phyloP scores from a whole-genome alignment of 23 tunicate species.

The Aplidium turbinatum region DNA sequence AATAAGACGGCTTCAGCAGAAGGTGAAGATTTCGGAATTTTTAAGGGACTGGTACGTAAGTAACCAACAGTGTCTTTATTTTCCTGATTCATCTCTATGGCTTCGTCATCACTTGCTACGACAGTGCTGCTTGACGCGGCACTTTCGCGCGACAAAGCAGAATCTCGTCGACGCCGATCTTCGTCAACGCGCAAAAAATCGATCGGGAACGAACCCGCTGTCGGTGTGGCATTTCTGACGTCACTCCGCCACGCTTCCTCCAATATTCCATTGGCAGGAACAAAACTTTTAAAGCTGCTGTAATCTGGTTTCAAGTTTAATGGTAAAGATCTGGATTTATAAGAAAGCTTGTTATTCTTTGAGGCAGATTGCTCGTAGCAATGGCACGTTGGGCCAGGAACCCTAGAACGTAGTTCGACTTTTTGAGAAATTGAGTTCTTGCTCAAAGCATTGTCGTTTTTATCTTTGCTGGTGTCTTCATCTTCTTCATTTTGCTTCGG shows the following conservation, averaged over 20 bases:
- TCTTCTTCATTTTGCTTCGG: no score
- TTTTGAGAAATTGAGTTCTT: no score
- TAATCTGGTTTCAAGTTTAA: conserved; percentile 6
- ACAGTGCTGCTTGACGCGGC: conserved; percentile 76
- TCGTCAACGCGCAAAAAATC: conserved; percentile 19
- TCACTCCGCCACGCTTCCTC: conserved; percentile 3
- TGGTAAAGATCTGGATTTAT: conserved; percentile 6
- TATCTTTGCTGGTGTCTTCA: background rate
- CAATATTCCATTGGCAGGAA: background rate
- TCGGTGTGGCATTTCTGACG: background rate
- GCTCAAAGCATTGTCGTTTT: background rate
- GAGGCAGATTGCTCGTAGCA: no score
- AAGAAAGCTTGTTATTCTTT: background rate
- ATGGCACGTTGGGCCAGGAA: conserved; percentile 9
- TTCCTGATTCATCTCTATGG: background rate
- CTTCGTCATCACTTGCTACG: conserved; percentile 58
- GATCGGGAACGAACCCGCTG: background rate
- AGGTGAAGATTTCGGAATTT: conserved; percentile 10
- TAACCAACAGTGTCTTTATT: background rate
- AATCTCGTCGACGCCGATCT: conserved; percentile 36
- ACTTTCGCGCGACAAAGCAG: conserved; percentile 55
- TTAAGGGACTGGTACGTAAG: background rate
- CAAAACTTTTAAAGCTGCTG: conserved; percentile 1
- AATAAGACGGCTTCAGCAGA: conserved; percentile 6
- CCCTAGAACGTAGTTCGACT: no score